Percentiles rank a stretch among this genome's conserved stretches.
These are phyloP conservation scores for Acomys russatus DNA, from an alignment of 2,797 vertebrate species.

Conservation along the genomic window DNA sequence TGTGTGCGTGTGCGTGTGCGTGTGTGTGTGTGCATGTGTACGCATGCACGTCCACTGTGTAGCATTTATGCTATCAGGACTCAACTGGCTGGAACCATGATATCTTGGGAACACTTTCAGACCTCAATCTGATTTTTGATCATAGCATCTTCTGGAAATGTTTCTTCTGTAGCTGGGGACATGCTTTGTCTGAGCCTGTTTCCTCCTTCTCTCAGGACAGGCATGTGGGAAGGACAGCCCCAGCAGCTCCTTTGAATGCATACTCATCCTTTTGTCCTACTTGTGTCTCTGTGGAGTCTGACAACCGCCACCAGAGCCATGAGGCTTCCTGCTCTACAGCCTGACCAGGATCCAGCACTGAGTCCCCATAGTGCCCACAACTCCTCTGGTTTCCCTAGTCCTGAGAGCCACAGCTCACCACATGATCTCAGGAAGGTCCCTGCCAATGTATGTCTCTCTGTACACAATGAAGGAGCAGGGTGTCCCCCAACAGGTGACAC, in stretches of 20 bases:
- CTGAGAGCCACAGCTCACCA: fast-evolving
- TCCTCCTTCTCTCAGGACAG: not conserved
- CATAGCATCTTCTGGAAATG: not conserved
- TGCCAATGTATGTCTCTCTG: too few species aligned
- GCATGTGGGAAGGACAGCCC: not conserved
- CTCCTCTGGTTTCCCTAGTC: not conserved
- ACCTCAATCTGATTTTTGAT: not conserved
- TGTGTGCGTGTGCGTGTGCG: not conserved
- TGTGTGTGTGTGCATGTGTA: not conserved
- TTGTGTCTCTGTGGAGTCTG: not conserved
- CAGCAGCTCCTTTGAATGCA: not conserved
- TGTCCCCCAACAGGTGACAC: fast-evolving
- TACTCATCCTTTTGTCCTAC: not conserved
- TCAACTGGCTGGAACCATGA: not conserved
- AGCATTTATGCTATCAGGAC: not conserved
- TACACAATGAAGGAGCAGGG: too few species aligned
- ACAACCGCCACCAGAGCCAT: not conserved
- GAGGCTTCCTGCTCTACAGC: fast-evolving
- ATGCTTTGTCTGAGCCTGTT: too few species aligned
- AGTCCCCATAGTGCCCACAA: not conserved
- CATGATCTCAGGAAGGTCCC: not conserved
- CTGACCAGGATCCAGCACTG: fast-evolving
- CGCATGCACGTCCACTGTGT: not conserved
- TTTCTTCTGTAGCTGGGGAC: not conserved
- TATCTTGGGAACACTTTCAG: too few species aligned